Evolutionary conservation across 2,888 invertebrate genomes (phyloP).

Genomic region (Nasonovia ribisnigri): DNA sequence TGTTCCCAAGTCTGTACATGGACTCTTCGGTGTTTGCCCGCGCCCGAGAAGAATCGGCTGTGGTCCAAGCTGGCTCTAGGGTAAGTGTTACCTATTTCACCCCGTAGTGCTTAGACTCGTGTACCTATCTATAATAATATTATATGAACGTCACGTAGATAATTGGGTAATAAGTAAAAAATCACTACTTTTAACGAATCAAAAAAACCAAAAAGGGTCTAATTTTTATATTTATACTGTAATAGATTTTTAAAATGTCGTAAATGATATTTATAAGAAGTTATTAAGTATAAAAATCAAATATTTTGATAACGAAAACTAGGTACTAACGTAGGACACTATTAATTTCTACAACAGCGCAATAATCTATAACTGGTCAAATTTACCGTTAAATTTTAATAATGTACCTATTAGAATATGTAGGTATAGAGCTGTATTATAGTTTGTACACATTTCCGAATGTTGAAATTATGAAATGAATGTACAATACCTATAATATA

Average conservation of each 20-base stretch:
- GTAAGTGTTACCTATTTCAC: conserved; percentile 71
- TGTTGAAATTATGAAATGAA: not conserved
- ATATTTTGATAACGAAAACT: not conserved
- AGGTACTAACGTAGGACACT: not conserved
- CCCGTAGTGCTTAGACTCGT: not conserved
- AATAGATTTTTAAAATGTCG: not conserved
- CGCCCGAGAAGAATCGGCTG: conserved; percentile 79
- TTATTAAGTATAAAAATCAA: not conserved
- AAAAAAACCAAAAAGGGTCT: not conserved
- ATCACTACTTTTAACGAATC: not conserved
- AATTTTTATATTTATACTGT: not conserved
- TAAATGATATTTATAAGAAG: no score
- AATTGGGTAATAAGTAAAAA: not conserved
- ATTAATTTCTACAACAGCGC: not conserved
- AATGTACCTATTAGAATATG: no score
- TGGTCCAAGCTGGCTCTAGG: conserved; percentile 76
- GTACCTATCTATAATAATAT: no score
- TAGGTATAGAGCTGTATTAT: no score
- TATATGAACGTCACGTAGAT: not conserved
- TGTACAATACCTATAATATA: not conserved
- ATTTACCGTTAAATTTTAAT: not conserved
- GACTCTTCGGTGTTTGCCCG: conserved; percentile 80
- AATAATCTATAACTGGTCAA: not conserved
- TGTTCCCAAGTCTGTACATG: conserved; percentile 86
- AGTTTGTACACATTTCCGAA: no score